A percentile compares a stretch with the other conserved stretches of the same genome.
These are phyloP conservation scores for Lithobates pipiens DNA, from an alignment of 2,797 vertebrate genomes.

Conservation along the genomic window DNA sequence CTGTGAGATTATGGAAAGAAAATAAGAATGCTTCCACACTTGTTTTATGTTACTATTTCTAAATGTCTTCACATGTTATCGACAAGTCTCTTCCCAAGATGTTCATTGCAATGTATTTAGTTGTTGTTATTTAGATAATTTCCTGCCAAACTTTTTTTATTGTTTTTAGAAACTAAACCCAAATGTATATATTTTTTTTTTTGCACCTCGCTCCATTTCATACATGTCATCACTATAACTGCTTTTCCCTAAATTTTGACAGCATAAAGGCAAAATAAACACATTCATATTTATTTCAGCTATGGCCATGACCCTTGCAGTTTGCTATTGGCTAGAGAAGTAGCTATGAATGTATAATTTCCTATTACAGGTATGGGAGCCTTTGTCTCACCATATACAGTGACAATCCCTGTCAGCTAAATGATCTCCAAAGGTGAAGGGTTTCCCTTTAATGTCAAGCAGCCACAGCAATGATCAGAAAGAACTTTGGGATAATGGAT, in stretches of 20 bases:
- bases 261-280: background rate
- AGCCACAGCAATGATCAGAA: slow-evolving; percentile 58
- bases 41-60: no score
- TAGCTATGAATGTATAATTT: slow-evolving; percentile 17
- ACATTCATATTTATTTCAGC: slow-evolving; percentile 16
- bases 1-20: no score
- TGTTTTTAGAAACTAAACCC: background rate
- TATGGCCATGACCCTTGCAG: background rate
- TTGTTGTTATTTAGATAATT: no score
- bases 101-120: no score
- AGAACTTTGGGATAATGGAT: slow-evolving; percentile 68
- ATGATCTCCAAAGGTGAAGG: slow-evolving; percentile 21
- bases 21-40: no score
- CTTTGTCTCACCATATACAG: slow-evolving; percentile 20
- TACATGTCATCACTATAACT: background rate
- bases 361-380: background rate
- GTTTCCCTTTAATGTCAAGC: slow-evolving; percentile 62
- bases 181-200: background rate
- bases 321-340: background rate
- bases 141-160: no score
- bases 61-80: no score
- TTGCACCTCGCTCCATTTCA: background rate
- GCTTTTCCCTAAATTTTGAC: background rate
- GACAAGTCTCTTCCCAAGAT: no score
- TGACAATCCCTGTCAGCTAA: slow-evolving; percentile 23